These are phyloP conservation scores for Apotomis turbidana DNA, from an alignment of 2,888 invertebrate species.

Conservation along the genomic window DNA sequence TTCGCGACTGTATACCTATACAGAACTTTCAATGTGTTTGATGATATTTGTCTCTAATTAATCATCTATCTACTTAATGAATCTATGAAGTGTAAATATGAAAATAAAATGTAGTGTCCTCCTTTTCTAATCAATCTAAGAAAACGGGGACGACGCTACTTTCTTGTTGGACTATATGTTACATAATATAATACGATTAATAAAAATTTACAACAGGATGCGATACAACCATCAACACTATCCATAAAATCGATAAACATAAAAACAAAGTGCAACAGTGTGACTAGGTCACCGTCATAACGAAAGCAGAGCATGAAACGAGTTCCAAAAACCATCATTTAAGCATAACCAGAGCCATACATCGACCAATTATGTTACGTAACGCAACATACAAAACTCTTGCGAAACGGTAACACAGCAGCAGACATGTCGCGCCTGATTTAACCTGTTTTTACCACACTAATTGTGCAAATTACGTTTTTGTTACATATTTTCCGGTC, in stretches of 20 bases:
- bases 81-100: too few relatives aligned
- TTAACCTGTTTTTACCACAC: slow-evolving; percentile 54
- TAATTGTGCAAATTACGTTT: slow-evolving; percentile 50
- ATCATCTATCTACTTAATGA: too few relatives aligned
- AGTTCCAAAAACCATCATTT: slow-evolving; percentile 29
- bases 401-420: slow-evolving; percentile 49
- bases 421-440: slow-evolving; percentile 57
- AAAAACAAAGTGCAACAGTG: neutral
- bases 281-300: slow-evolving; percentile 24
- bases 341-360: slow-evolving; percentile 17
- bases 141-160: too few relatives aligned
- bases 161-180: too few relatives aligned
- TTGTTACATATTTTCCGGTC: slow-evolving; percentile 40
- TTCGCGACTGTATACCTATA: too few relatives aligned
- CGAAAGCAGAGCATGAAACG: slow-evolving; percentile 29
- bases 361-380: slow-evolving; percentile 34
- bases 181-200: too few relatives aligned
- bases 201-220: too few relatives aligned
- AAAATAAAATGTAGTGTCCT: too few relatives aligned
- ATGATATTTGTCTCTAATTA: too few relatives aligned
- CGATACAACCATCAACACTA: too few relatives aligned
- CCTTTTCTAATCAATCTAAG: too few relatives aligned
- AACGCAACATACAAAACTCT: slow-evolving; percentile 43
- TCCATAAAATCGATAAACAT: neutral
- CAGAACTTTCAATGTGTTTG: too few relatives aligned